These are phyloP conservation scores for Mesaphorura yosii DNA, from an alignment of 1,140 invertebrate species.

Conservation along the genomic window DNA sequence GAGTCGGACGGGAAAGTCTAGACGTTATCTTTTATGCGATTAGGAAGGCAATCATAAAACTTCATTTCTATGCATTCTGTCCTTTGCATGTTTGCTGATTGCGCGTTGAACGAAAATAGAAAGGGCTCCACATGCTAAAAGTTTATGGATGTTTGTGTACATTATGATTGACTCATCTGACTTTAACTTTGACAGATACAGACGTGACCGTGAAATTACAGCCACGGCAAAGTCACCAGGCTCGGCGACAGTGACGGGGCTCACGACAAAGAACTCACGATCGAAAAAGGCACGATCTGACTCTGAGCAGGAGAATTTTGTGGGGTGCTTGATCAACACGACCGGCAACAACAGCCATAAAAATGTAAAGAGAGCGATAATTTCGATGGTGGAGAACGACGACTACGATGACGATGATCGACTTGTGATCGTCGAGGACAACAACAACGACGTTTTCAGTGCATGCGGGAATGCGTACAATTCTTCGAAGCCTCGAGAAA, in stretches of 20 bases:
- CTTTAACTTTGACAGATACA: conserved; percentile 17
- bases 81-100: too few species aligned
- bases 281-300: conserved; percentile 12
- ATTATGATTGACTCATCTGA: too few species aligned
- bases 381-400: background rate
- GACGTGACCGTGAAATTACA: conserved; percentile 19
- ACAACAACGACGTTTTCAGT: background rate
- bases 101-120: too few species aligned
- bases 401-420: conserved; percentile 2
- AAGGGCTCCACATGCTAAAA: too few species aligned
- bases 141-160: too few species aligned
- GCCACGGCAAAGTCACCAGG: conserved; percentile 5
- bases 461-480: conserved; percentile 9
- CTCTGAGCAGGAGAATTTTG: conserved; percentile 26
- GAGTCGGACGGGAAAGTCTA: too few species aligned
- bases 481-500: background rate
- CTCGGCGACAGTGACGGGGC: background rate
- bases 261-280: conserved; percentile 9
- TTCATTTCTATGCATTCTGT: too few species aligned
- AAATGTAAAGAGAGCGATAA: too few species aligned
- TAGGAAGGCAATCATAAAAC: too few species aligned
- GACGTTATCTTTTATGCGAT: too few species aligned
- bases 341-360: too few species aligned
- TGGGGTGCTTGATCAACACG: too few species aligned
- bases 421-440: background rate